Conservation (phyloP, 2,113 vertebrate genomes). For the Struthio camelus region DNA sequence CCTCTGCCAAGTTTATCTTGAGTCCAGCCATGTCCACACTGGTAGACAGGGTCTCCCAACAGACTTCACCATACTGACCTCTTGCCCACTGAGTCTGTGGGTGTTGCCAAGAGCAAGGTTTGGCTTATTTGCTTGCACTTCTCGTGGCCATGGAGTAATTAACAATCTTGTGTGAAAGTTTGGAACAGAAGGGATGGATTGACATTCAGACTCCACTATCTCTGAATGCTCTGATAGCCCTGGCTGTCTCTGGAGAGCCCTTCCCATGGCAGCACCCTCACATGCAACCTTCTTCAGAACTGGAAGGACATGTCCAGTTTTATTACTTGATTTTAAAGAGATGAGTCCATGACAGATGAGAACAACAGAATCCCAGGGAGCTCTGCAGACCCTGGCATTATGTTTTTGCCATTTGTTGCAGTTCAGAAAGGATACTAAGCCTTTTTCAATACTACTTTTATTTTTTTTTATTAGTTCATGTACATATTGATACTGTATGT, state of each 20-base stretch:
- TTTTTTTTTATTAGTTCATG: neutral
- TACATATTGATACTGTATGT: neutral
- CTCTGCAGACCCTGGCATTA: neutral
- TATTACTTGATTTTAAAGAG: neutral
- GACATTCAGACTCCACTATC: no score
- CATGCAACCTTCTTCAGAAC: neutral
- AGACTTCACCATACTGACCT: neutral
- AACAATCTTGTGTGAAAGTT: neutral
- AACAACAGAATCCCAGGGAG: neutral
- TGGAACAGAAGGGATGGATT: neutral
- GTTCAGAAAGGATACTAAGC: neutral
- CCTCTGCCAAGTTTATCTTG: neutral
- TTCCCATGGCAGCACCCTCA: neutral
- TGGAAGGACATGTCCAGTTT: neutral
- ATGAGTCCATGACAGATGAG: neutral
- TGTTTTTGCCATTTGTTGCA: neutral
- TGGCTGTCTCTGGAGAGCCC: neutral
- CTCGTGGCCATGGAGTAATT: neutral
- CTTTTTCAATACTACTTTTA: neutral
- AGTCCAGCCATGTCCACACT: no score
- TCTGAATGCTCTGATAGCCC: neutral
- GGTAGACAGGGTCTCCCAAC: no score
- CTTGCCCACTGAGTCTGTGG: neutral
- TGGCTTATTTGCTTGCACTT: neutral
- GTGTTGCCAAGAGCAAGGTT: neutral